Conservation (phyloP, 1,140 invertebrate species). For the Trachymyrmex cornetzi region DNA sequence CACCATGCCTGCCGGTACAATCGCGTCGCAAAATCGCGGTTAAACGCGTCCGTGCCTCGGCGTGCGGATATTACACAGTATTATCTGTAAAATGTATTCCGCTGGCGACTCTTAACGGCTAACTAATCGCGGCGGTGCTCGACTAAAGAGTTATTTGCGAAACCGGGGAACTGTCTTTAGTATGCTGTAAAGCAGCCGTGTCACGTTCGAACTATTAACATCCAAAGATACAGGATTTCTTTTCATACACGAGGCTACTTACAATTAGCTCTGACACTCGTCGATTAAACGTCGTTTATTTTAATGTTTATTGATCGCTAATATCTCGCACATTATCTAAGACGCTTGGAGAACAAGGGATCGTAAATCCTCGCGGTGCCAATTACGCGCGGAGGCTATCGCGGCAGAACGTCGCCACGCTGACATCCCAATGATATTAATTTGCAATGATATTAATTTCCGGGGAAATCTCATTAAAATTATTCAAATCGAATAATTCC, state of each 20-base stretch:
- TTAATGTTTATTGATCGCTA: constrained; percentile 23
- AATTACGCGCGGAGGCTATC: constrained; percentile 32
- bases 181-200: constrained; percentile 27
- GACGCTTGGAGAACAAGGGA: constrained; percentile 11
- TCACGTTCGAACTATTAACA: constrained; percentile 42
- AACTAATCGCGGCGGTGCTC: constrained; percentile 13
- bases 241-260: constrained; percentile 9
- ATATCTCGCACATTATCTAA: constrained; percentile 23
- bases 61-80: constrained; percentile 22
- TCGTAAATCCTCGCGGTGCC: constrained; percentile 30
- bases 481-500: constrained; percentile 59
- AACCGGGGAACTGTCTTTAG: constrained; percentile 38
- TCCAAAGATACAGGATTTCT: not conserved
- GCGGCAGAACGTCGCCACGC: not conserved
- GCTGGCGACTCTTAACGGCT: constrained; percentile 6
- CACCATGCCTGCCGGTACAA: constrained; percentile 70
- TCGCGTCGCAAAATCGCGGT: constrained; percentile 69
- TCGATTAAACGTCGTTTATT: constrained; percentile 28
- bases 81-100: constrained; percentile 53
- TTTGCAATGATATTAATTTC: not conserved
- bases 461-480: constrained; percentile 55
- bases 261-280: not conserved
- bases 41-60: constrained; percentile 58
- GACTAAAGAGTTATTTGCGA: constrained; percentile 53
- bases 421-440: not conserved